Base-by-base conservation (phyloP, 2,113 vertebrate genomes). In the Zeus faber region DNA sequence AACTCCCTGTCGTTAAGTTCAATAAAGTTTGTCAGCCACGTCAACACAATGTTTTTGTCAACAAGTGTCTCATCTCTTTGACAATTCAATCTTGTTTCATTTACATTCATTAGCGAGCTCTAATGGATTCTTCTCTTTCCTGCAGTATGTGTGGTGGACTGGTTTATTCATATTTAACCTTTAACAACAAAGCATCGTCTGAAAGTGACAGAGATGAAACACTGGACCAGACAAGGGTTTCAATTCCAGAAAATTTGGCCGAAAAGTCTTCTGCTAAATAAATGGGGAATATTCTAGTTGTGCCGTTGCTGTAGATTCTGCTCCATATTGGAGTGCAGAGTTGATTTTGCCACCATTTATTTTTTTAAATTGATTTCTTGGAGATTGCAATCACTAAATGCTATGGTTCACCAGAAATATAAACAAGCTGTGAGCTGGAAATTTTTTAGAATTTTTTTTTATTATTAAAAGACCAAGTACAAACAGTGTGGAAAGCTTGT, bases 111-210 rank as follows among this genome's bases (percentile, higher is more conserved):
- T 23, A 16, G 8, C 21, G 1, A 37, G 10, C n/a, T 52, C 14
- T 35, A 11, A 33, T 31, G 3, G 43, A 7, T 25, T 41, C 25
- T 0, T 51, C 1, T 58, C 55, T 73, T 23, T 8, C 53, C 70
- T 79, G 44, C 76, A 97, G 95, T 56, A 93, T 96, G 85, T 90
- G 88, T 40, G 95, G 93, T 18, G 94, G 93, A 62, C 62, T 96
- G 21, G 71, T 86, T 9, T 98, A 96, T 16, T 94, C 94, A 0
- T 94, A 91, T 74, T 49, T 95, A 62, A 90, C 88, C 1, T 85
- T 98, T 35, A 73, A 14, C 52, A 62, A 24, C 21, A 62, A 59
- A 59, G 7, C 21, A n/a, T 11, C 65, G 6, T 23, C 80, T 7
- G 44, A 20, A 43, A 23, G 7, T 0, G 33, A 20, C 1, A 1